Percentiles rank a stretch among this genome's conserved stretches.
phyloP scores from a whole-genome alignment of 2,888 invertebrate species.

The Brachyptera putata region DNA sequence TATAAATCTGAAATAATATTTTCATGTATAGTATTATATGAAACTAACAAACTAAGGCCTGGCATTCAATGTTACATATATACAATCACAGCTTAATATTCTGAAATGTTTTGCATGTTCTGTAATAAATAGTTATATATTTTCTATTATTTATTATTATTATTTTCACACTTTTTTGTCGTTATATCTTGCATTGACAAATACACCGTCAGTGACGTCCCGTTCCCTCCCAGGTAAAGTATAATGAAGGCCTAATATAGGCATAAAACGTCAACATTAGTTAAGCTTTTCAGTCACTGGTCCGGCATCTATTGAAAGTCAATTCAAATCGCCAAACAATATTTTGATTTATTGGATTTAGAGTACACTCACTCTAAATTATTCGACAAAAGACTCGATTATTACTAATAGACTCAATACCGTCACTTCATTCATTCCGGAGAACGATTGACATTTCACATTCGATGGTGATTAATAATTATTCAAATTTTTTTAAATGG shows the following conservation, averaged over 20 bases:
- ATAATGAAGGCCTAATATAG: too few relatives aligned
- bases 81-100: too few relatives aligned
- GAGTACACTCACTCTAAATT: conserved; percentile 18
- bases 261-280: neutral
- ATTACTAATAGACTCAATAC: conserved; percentile 15
- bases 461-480: neutral
- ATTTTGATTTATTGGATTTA: conserved; percentile 19
- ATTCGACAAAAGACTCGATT: conserved; percentile 14
- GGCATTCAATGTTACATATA: too few relatives aligned
- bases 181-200: too few relatives aligned
- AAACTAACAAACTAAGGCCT: too few relatives aligned
- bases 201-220: neutral
- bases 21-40: too few relatives aligned
- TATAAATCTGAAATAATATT: too few relatives aligned
- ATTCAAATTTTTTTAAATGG: conserved; percentile 6
- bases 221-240: too few relatives aligned
- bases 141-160: too few relatives aligned
- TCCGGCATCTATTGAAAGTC: neutral
- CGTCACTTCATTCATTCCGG: conserved; percentile 4
- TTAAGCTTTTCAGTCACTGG: neutral
- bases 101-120: too few relatives aligned
- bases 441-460: neutral
- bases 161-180: too few relatives aligned
- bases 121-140: too few relatives aligned
- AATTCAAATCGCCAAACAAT: conserved; percentile 7